A percentile compares a stretch with the other conserved stretches of the same genome.
These are phyloP conservation scores for Neofelis nebulosa DNA, from an alignment of 2,113 vertebrate species.

Conservation along the genomic window DNA sequence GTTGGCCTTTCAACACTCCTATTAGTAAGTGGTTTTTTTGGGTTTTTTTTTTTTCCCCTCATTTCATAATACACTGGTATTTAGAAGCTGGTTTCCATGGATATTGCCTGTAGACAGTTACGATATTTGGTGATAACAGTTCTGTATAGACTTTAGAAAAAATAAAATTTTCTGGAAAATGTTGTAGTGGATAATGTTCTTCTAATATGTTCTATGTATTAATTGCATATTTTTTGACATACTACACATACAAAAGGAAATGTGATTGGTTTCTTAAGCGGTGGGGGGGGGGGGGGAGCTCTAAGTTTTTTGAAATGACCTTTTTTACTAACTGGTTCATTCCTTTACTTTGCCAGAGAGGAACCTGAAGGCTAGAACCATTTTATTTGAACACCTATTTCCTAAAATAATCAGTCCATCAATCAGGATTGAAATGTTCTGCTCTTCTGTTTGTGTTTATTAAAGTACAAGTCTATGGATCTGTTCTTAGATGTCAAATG, in stretches of 20 bases:
- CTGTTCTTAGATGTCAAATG: background rate
- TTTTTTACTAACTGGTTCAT: background rate
- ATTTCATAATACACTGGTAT: background rate
- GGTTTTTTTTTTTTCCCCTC: background rate
- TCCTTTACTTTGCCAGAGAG: background rate
- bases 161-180: background rate
- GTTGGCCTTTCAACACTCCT: background rate
- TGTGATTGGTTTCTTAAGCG: background rate
- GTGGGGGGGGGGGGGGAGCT: background rate
- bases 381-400: background rate
- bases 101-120: background rate
- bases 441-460: background rate
- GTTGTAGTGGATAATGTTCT: background rate
- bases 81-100: background rate
- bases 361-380: background rate
- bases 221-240: background rate
- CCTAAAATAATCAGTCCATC: background rate
- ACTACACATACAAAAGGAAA: background rate
- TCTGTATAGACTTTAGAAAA: background rate
- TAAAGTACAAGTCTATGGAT: background rate
- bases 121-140: background rate
- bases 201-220: background rate
- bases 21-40: background rate
- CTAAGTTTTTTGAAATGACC: background rate
- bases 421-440: background rate